phyloP scores from a whole-genome alignment of 2,113 vertebrate species.

The Myotis yumanensis region DNA sequence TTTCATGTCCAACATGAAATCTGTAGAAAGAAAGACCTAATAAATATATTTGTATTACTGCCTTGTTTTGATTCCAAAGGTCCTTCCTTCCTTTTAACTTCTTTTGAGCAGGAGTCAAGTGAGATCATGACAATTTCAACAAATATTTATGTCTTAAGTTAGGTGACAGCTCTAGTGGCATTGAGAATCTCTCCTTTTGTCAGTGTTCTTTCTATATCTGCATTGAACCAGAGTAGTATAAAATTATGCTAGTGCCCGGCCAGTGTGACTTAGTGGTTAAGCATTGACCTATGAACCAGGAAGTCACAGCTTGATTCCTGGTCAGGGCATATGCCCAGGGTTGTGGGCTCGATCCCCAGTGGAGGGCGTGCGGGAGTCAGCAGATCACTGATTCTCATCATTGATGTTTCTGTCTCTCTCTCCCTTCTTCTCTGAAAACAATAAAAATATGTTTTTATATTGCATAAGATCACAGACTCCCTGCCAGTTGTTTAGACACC shows the following conservation, averaged over 20 bases:
- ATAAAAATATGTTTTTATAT: neutral
- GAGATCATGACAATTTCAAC: neutral
- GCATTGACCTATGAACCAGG: too few species aligned
- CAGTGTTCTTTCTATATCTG: neutral
- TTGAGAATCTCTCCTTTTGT: neutral
- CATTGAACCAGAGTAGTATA: neutral
- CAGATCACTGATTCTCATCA: too few species aligned
- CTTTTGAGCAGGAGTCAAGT: neutral
- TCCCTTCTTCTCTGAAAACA: too few species aligned
- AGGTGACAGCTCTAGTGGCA: neutral
- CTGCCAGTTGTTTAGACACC: neutral
- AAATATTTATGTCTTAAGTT: neutral
- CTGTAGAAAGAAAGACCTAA: neutral
- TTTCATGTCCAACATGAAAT: neutral
- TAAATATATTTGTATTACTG: neutral
- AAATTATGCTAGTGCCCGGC: neutral
- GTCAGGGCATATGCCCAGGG: too few species aligned
- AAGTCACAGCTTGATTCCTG: too few species aligned
- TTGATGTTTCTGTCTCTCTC: too few species aligned
- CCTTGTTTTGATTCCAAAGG: neutral
- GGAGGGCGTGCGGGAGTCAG: too few species aligned
- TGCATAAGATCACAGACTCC: neutral
- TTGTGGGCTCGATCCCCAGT: too few species aligned
- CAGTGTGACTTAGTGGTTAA: too few species aligned
- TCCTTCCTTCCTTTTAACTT: neutral